Conservation (phyloP, 2,888 invertebrate genomes). For the Harpalus rufipes region DNA sequence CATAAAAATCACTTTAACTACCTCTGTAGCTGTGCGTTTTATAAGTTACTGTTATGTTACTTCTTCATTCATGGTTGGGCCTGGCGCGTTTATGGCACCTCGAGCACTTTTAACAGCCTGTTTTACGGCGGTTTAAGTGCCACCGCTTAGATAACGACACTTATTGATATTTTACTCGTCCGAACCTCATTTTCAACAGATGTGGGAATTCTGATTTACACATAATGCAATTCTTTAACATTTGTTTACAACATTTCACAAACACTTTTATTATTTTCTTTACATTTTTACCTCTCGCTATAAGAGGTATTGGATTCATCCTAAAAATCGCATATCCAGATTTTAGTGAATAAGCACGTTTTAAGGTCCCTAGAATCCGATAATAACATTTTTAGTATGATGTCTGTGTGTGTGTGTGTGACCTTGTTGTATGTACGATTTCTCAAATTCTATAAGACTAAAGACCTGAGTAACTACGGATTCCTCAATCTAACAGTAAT, state of each 20-base stretch:
- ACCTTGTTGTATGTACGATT: too few relatives aligned
- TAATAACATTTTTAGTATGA: too few relatives aligned
- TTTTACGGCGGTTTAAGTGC: conserved; percentile 76
- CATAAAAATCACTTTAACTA: conserved; percentile 79
- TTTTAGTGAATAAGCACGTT: too few relatives aligned
- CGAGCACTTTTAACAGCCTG: conserved; percentile 73
- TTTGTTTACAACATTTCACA: not conserved
- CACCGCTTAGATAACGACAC: conserved; percentile 68
- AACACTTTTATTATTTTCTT: too few relatives aligned
- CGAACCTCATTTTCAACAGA: conserved; percentile 19
- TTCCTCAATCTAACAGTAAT: too few relatives aligned
- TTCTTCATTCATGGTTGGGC: conserved; percentile 74
- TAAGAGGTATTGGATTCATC: too few relatives aligned
- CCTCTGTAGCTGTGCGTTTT: conserved; percentile 75
- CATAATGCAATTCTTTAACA: not conserved
- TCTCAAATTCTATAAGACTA: too few relatives aligned
- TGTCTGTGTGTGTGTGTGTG: too few relatives aligned
- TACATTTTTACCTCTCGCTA: too few relatives aligned
- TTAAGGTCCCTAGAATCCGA: too few relatives aligned
- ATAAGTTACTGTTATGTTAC: conserved; percentile 76
- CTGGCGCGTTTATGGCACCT: conserved; percentile 72
- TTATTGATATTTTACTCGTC: conserved; percentile 64
- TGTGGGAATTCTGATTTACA: conserved; percentile 9
- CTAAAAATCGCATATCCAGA: too few relatives aligned
- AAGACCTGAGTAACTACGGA: too few relatives aligned